These are phyloP conservation scores for Ips typographus DNA, from an alignment of 1,140 invertebrate species.

Conservation along the genomic window DNA sequence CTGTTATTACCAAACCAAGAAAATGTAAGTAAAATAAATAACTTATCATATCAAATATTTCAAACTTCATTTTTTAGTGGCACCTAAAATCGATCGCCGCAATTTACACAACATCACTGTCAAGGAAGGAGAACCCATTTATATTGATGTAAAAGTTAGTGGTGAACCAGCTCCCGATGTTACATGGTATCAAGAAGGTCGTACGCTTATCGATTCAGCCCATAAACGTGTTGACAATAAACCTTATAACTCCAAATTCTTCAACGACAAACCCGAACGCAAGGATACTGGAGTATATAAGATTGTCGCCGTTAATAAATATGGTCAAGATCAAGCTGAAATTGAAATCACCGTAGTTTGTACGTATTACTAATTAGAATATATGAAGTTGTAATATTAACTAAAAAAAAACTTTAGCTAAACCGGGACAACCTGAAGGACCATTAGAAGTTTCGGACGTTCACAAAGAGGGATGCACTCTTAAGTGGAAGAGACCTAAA, in stretches of 20 bases:
- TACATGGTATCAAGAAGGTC: slow-evolving; percentile 69
- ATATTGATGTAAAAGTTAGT: slow-evolving; percentile 79
- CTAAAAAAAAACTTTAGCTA: slow-evolving; percentile 60
- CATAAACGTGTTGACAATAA: slow-evolving; percentile 74
- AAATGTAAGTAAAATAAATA: slow-evolving; percentile 66
- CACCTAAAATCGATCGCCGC: slow-evolving; percentile 87
- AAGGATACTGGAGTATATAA: slow-evolving; percentile 86
- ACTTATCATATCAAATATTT: slow-evolving; percentile 10
- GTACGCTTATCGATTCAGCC: slow-evolving; percentile 59
- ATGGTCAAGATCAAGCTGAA: slow-evolving; percentile 86
- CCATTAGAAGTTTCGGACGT: slow-evolving; percentile 94
- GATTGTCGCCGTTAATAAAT: slow-evolving; percentile 82
- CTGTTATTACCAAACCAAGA: slow-evolving; percentile 80
- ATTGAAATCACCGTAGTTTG: slow-evolving; percentile 88
- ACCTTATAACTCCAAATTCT: slow-evolving; percentile 84
- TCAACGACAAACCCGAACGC: slow-evolving; percentile 76
- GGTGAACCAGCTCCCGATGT: slow-evolving; percentile 84
- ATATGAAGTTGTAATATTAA: slow-evolving; percentile 6
- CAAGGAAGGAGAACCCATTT: slow-evolving; percentile 80
- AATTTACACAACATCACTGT: slow-evolving; percentile 76
- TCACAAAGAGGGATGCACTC: slow-evolving; percentile 90
- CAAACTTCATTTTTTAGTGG: slow-evolving; percentile 62
- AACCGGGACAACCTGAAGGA: slow-evolving; percentile 90
- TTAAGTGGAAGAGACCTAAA: slow-evolving; percentile 97
- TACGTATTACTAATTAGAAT: slow-evolving; percentile 56